These are phyloP conservation scores for Drosophila algonquin DNA, from an alignment of 2,888 invertebrate genomes.

Conservation along the genomic window DNA sequence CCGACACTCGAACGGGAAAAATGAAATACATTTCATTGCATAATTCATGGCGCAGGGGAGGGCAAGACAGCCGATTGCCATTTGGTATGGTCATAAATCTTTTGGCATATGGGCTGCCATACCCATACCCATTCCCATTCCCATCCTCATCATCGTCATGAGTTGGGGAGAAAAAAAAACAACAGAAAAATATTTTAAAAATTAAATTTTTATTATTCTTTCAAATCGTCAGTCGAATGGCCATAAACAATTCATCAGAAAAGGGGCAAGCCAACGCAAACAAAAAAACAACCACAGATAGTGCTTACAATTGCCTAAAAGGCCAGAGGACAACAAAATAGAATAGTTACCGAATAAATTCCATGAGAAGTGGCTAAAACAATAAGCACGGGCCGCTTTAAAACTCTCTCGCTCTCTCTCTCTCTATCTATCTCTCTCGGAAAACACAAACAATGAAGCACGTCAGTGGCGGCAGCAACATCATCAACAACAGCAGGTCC, in stretches of 20 bases:
- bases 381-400: slow-evolving; percentile 60
- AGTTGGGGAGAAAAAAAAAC: slow-evolving; percentile 21
- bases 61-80: slow-evolving; percentile 46
- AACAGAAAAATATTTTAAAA: slow-evolving; percentile 39
- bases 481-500: slow-evolving; percentile 34
- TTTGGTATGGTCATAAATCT: slow-evolving; percentile 71
- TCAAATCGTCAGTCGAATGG: slow-evolving; percentile 42
- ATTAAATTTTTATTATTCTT: slow-evolving; percentile 64
- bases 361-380: slow-evolving; percentile 68
- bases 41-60: slow-evolving; percentile 60
- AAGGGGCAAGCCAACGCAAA: background rate
- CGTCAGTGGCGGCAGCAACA: slow-evolving; percentile 19
- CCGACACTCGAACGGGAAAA: slow-evolving; percentile 29
- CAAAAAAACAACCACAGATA: slow-evolving; percentile 20
- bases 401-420: slow-evolving; percentile 19
- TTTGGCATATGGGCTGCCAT: slow-evolving; percentile 67
- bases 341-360: slow-evolving; percentile 45
- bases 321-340: slow-evolving; percentile 38
- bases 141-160: slow-evolving; percentile 23
- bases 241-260: slow-evolving; percentile 41
- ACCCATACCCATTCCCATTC: slow-evolving; percentile 41
- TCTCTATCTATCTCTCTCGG: background rate
- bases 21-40: slow-evolving; percentile 76
- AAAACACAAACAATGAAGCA: slow-evolving; percentile 30
- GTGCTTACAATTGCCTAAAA: slow-evolving; percentile 41